Evolutionary conservation across 2,113 vertebrate species (phyloP), one percentile per base, ranked within the genome.

Genomic region (Phyllostomus hastatus): DNA sequence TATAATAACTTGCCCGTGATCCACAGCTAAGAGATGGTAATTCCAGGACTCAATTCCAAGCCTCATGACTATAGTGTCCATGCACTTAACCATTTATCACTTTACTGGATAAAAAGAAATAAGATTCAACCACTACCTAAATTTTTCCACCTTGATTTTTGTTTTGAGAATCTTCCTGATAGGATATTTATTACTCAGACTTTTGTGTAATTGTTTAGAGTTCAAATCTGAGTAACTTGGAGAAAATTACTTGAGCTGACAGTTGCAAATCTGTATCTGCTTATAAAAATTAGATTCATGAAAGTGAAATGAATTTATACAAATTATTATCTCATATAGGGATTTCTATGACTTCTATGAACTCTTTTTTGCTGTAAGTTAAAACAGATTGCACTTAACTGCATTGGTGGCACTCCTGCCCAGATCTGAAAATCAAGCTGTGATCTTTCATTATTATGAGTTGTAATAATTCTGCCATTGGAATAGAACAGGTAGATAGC

Each of bases 401-500:
- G 2, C 5, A 31, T 61, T 41, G 15, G 41, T 64, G 57, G 19
- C 2, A 76, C 33, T 82, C 10, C n/a, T 50, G 28, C n/a, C 7
- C 59, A 50, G 2, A 35, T 52, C n/a, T 9, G 66, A 82, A 97
- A 92, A 92, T 78, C 31, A 38, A 90, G 15, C 9, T 95, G 12
- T 90, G 35, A 19, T 80, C 10, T 86, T 16, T 59, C 20, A 7
- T 92, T 35, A 38, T 38, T 28, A 88, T 73, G 20, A 70, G 0
- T 73, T 96, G 11, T 48, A 85, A n/a, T 38, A 38, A 41, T 81
- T 24, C 48, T 75, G 17, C 5, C 92, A 1, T 82, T 95, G 46
- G 20, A 81, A 43, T 0, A 4, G 9, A 89, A 35, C 0, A 1
- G 33, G 4, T 48, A 88, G 19, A 5, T 19, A 76, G 4, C 20